Evolutionary conservation across 2,113 vertebrate genomes (phyloP).

Genomic region (Isurus oxyrinchus): DNA sequence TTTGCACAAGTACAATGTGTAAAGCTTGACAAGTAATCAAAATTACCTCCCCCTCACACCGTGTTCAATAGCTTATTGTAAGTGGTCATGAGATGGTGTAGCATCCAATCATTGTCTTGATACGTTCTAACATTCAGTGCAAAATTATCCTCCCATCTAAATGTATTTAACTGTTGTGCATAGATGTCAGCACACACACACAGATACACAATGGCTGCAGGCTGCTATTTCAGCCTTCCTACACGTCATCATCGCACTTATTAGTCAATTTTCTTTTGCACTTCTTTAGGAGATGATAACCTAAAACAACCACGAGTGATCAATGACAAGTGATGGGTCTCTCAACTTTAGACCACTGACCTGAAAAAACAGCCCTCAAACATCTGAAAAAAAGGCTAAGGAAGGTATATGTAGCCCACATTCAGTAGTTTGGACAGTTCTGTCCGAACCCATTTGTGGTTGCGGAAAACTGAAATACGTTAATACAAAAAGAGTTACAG

Average conservation of each 20-base stretch:
- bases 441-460: not conserved
- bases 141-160: not conserved
- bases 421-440: not conserved
- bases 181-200: not conserved
- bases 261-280: not conserved
- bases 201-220: not conserved
- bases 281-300: too few relatives aligned
- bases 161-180: not conserved
- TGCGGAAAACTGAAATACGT: not conserved
- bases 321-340: not conserved
- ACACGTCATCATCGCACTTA: not conserved
- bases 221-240: not conserved
- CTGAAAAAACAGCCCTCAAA: not conserved
- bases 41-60: not conserved
- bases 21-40: not conserved
- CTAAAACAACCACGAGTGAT: not conserved
- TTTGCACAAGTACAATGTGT: not conserved
- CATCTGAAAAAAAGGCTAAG: not conserved
- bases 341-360: not conserved
- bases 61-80: not conserved
- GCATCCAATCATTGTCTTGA: not conserved
- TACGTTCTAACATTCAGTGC: not conserved
- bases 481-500: not conserved
- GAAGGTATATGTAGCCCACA: not conserved
- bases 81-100: not conserved